Percentiles rank a stretch among this genome's conserved stretches.
Evolutionary conservation across 1,140 invertebrate genomes (phyloP).

Genomic region (Coelopa frigida): DNA sequence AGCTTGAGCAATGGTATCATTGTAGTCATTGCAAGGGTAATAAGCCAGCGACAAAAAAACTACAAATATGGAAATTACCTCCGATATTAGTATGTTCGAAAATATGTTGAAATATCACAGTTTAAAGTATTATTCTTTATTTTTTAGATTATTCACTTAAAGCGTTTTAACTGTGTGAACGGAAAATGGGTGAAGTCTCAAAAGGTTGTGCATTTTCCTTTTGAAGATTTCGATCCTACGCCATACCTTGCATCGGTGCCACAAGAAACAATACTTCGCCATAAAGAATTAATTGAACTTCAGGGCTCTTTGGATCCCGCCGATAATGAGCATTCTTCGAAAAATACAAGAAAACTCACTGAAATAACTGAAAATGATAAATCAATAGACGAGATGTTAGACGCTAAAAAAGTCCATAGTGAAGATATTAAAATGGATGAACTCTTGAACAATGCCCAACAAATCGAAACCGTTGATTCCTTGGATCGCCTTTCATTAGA

Average conservation of each 20-base stretch:
- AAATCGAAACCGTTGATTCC: not conserved
- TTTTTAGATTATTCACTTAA: conserved; percentile 77
- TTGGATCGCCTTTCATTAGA: conserved; percentile 4
- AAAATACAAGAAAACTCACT: not conserved
- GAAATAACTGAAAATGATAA: conserved; percentile 5
- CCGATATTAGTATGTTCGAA: conserved; percentile 62
- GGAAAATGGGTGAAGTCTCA: conserved; percentile 90
- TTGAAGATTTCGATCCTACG: conserved; percentile 74
- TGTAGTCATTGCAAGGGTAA: conserved; percentile 74
- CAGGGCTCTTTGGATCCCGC: not conserved
- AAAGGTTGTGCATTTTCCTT: conserved; percentile 83
- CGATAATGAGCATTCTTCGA: not conserved
- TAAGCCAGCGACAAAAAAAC: conserved; percentile 77
- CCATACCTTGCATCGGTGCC: conserved; percentile 70
- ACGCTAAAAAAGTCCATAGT: not conserved
- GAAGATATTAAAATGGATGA: conserved; percentile 4
- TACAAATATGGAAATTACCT: conserved; percentile 83
- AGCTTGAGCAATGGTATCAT: conserved; percentile 76
- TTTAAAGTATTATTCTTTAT: conserved; percentile 10
- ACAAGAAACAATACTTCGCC: conserved; percentile 61
- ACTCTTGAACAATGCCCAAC: not conserved
- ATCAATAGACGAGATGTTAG: not conserved
- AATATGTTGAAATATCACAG: not conserved
- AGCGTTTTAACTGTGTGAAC: conserved; percentile 82
- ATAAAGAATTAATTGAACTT: conserved; percentile 50